Evolutionary conservation across 1,140 invertebrate species (phyloP).

Genomic region (Diprion similis): DNA sequence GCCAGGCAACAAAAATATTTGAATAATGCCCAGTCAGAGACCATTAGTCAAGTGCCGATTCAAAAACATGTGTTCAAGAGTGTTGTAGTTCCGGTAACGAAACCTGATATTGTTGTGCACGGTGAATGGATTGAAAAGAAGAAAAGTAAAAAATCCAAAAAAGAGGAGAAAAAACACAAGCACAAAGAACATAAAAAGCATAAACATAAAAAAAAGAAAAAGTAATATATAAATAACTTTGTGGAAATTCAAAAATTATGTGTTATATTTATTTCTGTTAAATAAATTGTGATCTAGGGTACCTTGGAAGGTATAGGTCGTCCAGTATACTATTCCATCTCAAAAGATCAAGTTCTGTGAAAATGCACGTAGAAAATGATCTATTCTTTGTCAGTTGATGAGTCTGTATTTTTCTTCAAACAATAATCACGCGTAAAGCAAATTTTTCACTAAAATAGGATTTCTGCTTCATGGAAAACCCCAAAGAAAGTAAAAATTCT

Average conservation of each 20-base stretch:
- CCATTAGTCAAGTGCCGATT: conserved; percentile 12
- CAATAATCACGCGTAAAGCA: too few species aligned
- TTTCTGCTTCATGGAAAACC: too few species aligned
- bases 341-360: too few species aligned
- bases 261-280: not conserved
- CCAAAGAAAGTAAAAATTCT: too few species aligned
- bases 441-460: too few species aligned
- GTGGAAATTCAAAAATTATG: not conserved
- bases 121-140: conserved; percentile 55
- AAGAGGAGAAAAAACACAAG: conserved; percentile 59
- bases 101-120: conserved; percentile 21
- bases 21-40: conserved; percentile 10
- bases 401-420: too few species aligned
- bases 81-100: conserved; percentile 34
- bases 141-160: conserved; percentile 51
- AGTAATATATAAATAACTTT: not conserved
- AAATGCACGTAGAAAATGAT: too few species aligned
- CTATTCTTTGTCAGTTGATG: too few species aligned
- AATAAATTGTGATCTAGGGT: not conserved
- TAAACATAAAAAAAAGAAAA: conserved; percentile 39
- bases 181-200: conserved; percentile 55
- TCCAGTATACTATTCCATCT: too few species aligned
- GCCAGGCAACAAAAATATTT: conserved; percentile 29
- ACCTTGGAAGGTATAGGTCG: too few species aligned
- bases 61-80: conserved; percentile 43